Evolutionary conservation across 2,797 vertebrate genomes (phyloP).

Genomic region (Synanceia verrucosa): DNA sequence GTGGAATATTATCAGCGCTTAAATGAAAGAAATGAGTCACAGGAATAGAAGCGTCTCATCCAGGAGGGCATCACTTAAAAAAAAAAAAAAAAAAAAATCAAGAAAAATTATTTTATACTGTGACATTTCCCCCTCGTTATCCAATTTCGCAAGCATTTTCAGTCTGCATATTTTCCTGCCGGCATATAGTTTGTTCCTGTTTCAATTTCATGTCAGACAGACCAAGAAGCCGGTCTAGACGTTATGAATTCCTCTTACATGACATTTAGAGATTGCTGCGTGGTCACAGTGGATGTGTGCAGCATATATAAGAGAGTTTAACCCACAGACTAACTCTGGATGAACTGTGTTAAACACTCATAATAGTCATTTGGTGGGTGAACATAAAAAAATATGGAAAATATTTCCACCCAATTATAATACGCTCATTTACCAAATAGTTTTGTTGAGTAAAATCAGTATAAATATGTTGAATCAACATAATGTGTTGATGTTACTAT

Average conservation of each 20-base stretch:
- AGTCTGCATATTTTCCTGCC: conserved; percentile 68
- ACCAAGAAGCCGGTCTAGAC: conserved; percentile 74
- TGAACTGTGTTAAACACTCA: conserved; percentile 48
- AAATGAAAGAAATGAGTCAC: conserved; percentile 60
- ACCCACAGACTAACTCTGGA: conserved; percentile 49
- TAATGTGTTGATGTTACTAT: too few relatives aligned
- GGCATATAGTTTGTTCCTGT: conserved; percentile 54
- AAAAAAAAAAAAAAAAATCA: conserved; percentile 65
- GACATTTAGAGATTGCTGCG: too few relatives aligned
- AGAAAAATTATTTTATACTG: conserved; percentile 52
- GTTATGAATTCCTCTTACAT: conserved; percentile 64
- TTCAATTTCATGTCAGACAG: conserved; percentile 43
- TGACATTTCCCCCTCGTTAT: conserved; percentile 77
- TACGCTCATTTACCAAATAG: too few relatives aligned
- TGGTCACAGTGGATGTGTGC: conserved; percentile 48
- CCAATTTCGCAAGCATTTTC: conserved; percentile 61
- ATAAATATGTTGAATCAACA: too few relatives aligned
- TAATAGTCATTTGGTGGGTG: too few relatives aligned
- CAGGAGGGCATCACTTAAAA: conserved; percentile 30
- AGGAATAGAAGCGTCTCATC: conserved; percentile 48
- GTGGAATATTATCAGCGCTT: conserved; percentile 68
- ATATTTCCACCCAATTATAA: too few relatives aligned
- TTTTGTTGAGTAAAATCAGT: too few relatives aligned
- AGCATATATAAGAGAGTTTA: conserved; percentile 31
- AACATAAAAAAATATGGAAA: too few relatives aligned